These are phyloP conservation scores for Anthopleura xanthogrammica DNA, from an alignment of 92 coral and sea anemone species.

Conservation along the genomic window DNA sequence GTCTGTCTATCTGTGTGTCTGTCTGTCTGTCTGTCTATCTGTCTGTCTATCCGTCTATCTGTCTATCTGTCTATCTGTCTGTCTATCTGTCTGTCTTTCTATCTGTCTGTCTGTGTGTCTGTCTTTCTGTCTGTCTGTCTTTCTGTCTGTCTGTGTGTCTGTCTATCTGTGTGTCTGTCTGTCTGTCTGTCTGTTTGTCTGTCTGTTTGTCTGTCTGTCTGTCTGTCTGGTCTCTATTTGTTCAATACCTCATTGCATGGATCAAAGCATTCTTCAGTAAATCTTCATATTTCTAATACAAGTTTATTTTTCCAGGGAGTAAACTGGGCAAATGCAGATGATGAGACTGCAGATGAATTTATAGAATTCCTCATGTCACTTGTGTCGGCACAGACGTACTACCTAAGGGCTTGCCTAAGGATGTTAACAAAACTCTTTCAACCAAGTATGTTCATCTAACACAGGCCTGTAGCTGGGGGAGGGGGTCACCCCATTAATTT, in stretches of 20 bases:
- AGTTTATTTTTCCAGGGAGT: constrained; percentile 31
- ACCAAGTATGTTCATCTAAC: constrained; percentile 53
- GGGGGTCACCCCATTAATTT: too few species aligned
- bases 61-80: background rate
- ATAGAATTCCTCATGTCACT: constrained; percentile 83
- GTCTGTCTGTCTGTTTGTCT: background rate
- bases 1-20: too few species aligned
- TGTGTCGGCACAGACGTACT: constrained; percentile 94
- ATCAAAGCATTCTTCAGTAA: background rate
- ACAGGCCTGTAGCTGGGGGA: too few species aligned
- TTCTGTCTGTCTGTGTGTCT: too few species aligned
- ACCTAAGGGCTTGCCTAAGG: constrained; percentile 86
- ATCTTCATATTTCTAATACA: background rate
- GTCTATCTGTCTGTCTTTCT: too few species aligned
- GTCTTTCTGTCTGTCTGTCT: too few species aligned
- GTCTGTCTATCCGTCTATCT: too few species aligned
- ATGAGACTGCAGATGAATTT: constrained; percentile 77
- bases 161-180: background rate
- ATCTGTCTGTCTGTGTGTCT: too few species aligned
- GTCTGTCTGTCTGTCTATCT: too few species aligned
- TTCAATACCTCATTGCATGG: too few species aligned
- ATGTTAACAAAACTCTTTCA: constrained; percentile 82
- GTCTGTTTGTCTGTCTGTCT: background rate
- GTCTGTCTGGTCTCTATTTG: background rate
- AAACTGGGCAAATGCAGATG: constrained; percentile 80